A percentile compares a stretch with the other conserved stretches of the same genome.
Evolutionary conservation across 2,888 invertebrate species (phyloP).

Genomic region (Drosophila stalkeri): DNA sequence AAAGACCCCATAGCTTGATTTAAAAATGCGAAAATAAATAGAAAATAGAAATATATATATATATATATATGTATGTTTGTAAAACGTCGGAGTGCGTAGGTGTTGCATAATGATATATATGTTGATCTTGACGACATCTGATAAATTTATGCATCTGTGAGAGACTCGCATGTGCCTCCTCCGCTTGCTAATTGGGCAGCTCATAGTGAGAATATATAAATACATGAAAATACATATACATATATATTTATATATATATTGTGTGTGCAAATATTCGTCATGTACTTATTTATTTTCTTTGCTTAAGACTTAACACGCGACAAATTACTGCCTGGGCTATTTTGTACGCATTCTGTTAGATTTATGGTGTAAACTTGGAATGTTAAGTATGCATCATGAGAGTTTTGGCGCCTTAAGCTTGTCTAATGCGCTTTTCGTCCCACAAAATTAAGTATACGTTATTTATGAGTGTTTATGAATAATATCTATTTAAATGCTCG

Average conservation of each 20-base stretch:
- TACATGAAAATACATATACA: background rate
- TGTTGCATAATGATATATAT: conserved; percentile 38
- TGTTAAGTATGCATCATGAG: conserved; percentile 39
- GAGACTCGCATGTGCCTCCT: conserved; percentile 29
- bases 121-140: conserved; percentile 63
- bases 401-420: conserved; percentile 46
- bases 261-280: conserved; percentile 7
- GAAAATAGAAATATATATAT: background rate
- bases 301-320: conserved; percentile 35
- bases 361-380: conserved; percentile 57
- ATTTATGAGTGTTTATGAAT: conserved; percentile 47
- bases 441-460: conserved; percentile 35
- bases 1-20: background rate
- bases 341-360: conserved; percentile 30
- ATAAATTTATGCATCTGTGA: conserved; percentile 71
- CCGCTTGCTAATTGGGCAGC: conserved; percentile 59
- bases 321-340: conserved; percentile 36
- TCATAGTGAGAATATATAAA: conserved; percentile 33
- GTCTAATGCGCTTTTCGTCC: conserved; percentile 34
- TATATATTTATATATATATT: no score
- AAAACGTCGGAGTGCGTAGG: conserved; percentile 34
- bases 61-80: background rate
- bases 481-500: conserved; percentile 43
- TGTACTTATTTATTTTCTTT: conserved; percentile 41
- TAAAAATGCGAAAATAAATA: conserved; percentile 8